Conservation (phyloP, 1,140 invertebrate genomes). For the Oreohelix idahoensis region DNA sequence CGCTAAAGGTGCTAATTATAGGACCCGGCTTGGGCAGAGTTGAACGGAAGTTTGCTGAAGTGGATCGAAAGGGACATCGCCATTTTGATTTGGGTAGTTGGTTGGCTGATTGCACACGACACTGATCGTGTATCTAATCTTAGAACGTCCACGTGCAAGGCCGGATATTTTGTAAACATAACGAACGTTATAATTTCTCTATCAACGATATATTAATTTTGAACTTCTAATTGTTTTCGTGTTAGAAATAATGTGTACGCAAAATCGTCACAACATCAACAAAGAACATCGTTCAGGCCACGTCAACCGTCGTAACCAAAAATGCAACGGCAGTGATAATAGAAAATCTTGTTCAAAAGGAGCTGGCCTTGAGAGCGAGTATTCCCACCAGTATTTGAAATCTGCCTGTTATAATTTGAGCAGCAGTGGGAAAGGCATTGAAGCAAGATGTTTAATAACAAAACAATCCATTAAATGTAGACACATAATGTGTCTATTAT, state of each 20-base stretch:
- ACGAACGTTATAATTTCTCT: neutral
- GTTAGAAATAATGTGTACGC: neutral
- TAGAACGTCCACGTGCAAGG: constrained; percentile 13
- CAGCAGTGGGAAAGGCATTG: neutral
- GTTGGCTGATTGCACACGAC: constrained; percentile 4
- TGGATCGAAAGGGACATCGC: neutral
- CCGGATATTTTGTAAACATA: constrained; percentile 5
- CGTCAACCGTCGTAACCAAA: neutral
- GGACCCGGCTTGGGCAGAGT: neutral
- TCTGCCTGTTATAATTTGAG: neutral
- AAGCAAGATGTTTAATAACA: neutral
- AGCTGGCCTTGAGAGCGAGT: neutral
- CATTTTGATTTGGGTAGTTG: neutral
- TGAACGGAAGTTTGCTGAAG: neutral
- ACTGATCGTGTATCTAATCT: constrained; percentile 14
- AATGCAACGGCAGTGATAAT: neutral
- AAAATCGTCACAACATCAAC: neutral
- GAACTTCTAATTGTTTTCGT: neutral
- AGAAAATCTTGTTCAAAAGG: neutral
- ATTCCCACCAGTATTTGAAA: neutral
- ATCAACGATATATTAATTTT: neutral
- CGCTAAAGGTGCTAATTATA: neutral
- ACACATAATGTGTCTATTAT: neutral
- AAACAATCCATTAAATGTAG: neutral
- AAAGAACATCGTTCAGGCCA: neutral